Base-by-base conservation (phyloP, 2,113 vertebrate species). In the Poecile atricapillus region DNA sequence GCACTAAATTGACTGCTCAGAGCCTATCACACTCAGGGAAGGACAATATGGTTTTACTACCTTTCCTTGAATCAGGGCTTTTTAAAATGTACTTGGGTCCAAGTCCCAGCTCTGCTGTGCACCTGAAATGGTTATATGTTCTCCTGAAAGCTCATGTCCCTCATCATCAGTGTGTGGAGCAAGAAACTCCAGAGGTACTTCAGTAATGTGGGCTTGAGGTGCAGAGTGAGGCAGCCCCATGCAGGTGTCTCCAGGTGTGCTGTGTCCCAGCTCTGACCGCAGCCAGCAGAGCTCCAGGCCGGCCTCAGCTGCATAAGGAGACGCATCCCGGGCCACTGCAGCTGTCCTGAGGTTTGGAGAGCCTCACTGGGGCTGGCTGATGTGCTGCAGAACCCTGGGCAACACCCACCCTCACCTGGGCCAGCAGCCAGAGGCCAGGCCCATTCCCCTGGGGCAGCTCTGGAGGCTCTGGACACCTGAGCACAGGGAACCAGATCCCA, bases 341-440 rank as follows among this genome's bases (percentile, higher is more conserved):
- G 68, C 20, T 76, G 43, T 27, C 20, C 37, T 71, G 81, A 67
- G 17, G 6, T 43, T 4, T 37, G 59, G 27, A 46, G 47, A 46
- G 6, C 47, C 41, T 9, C 44, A 9, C 14, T 24, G 56, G 28
- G 50, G 31, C 24, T n/a, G 49, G 7, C 23, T n/a, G 43, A 74
- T 44, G n/a, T 74, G 31, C 39, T 33, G 55, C 63, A 43, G 56
- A 7, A 17, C 56, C 21, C 31, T 31, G 15, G 24, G 15, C 41
- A 44, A n/a, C 15, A 47, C 1, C 18, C 1, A 3, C 3, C 21
- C 5, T 9, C 44, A 39, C 7, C 22, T 33, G 7, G 56, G 9
- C 41, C 84, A 65, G 70, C 44, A 86, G 41, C 10, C 35, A 50
- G n/a, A 73, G 63, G 43, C 43, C 83, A 35, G 21, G 17, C 47